Evolutionary conservation across 2,113 vertebrate species (phyloP), one percentile per base, ranked within the genome.

Genomic region (Alligator sinensis): DNA sequence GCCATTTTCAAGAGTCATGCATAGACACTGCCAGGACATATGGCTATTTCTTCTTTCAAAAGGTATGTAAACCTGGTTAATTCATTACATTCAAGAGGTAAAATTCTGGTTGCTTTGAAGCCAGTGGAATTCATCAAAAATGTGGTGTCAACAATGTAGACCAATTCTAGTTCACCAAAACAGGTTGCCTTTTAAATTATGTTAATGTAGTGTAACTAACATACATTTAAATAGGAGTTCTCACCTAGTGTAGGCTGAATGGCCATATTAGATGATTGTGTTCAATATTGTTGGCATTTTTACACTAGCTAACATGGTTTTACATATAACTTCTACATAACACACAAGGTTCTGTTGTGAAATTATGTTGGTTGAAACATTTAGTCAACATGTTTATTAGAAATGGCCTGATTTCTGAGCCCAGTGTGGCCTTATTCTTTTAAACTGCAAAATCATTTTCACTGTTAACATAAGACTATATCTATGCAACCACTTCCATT

Each of bases 21-120:
- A 13, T 24, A 10, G 2, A 3, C 5, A n/a, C 78, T 91, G 93
- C 18, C 94, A 28, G 77, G 6, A 87, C 28, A 1, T 55, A 1
- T 0, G 21, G 1, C 19, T 62, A 8, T 62, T 62, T 47, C 27
- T 8, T 3, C 0, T 61, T 47, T 58, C n/a, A 6, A 2, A n/a
- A 0, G 62, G 5, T 30, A 38, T 1, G 47, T 47, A 47, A 47
- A 47, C 47, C 47, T 47, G 7, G 47, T 47, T 47, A 47, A 47
- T 47, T 47, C 47, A 47, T 47, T 68, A 17, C 64, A 68, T 30
- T 18, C 18, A 28, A 68, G 12, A n/a, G 27, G 16, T 68, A 5
- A 17, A n/a, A 68, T 68, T 9, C 28, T 30, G 64, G 30, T n/a
- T n/a, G 18, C 15, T n/a, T 10, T 68, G 28, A 68, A 18, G 64